A percentile compares a stretch with the other conserved stretches of the same genome.
phyloP scores from a whole-genome alignment of 2,797 vertebrate genomes.

The Rhinogobio ventralis region DNA sequence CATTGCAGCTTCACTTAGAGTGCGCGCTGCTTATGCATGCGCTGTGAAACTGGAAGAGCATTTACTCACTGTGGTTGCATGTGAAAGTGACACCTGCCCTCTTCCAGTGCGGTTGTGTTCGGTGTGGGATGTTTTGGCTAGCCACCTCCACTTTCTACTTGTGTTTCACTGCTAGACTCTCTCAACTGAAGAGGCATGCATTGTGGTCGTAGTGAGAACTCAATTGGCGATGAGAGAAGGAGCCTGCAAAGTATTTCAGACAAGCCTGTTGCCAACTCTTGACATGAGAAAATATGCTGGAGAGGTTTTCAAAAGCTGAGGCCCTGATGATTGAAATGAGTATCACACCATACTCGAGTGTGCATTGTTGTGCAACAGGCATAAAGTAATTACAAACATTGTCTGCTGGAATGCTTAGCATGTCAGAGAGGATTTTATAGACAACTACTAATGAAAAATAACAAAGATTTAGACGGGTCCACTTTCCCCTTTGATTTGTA shows the following conservation, averaged over 20 bases:
- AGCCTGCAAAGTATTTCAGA: constrained; percentile 42
- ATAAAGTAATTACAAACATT: neutral
- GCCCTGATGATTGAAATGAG: neutral
- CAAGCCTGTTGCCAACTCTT: neutral
- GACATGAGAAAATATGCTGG: constrained; percentile 13
- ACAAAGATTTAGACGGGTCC: neutral
- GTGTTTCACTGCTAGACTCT: constrained; percentile 63
- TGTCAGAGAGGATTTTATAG: neutral
- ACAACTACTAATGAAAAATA: constrained; percentile 2
- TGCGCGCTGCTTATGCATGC: neutral
- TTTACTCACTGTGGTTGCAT: constrained; percentile 47
- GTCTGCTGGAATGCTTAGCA: neutral
- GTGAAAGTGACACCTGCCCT: constrained; percentile 50
- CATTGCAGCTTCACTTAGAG: neutral
- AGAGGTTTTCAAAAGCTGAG: constrained; percentile 6
- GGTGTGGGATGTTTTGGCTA: constrained; percentile 67
- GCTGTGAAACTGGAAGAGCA: constrained; percentile 12
- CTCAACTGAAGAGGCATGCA: constrained; percentile 56
- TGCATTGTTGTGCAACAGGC: neutral
- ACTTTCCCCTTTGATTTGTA: constrained; percentile 31
- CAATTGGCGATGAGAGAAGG: constrained; percentile 45
- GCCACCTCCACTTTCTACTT: constrained; percentile 59
- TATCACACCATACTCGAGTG: neutral
- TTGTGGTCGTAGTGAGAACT: constrained; percentile 64
- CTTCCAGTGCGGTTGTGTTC: constrained; percentile 30